Base-by-base conservation (phyloP, 2,113 vertebrate species). In the Scomber japonicus region DNA sequence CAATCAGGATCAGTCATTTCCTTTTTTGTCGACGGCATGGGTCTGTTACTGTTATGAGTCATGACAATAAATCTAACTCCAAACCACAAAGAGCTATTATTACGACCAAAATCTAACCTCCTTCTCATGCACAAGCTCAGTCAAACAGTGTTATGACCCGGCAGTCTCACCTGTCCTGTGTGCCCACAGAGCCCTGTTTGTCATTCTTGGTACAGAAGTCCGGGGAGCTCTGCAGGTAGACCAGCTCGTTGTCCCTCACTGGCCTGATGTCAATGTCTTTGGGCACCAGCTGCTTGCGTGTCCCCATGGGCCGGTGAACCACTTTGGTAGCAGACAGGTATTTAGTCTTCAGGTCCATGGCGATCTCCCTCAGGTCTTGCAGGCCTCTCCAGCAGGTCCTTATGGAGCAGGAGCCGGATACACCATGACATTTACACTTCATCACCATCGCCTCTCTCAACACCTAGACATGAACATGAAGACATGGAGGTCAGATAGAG, bases 361-460 rank as follows among this genome's bases (percentile, higher is more conserved):
- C 97, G 50, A 99, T 96, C 61, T 98, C 97, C 57, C 93, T 94
- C 63, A 99, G 95, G 81, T 99, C 98, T 82, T 97, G 97, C 53
- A 99, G 94, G 63, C 98, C 98, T 92, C 95, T 96, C 98, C 98
- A 99, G 93, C 98, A 99, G 72, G 98, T 99, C 85, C 97, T 96
- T 88, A 99, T 97, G 48, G 98, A 99, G 91, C 98, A 99, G 87
- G 98, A 99, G 73, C 98, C 98, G 2, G 98, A 99, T 5, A 99
- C 98, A 2, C 98, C 98, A 0, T 99, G 98, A 84, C 98, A 99
- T 71, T 99, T 99, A 92, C 98, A 99, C 93, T 99, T 99, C 96
- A 97, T 95, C 88, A 99, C 98, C 89, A 99, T 87, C 11, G 98
- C 97, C 3, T 96, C 96, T 65, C 93, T 95, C 85, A 99, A 92